A percentile compares a stretch with the other conserved stretches of the same genome.
These are phyloP conservation scores for Sitta europaea DNA, from an alignment of 2,113 vertebrate species.

Conservation along the genomic window DNA sequence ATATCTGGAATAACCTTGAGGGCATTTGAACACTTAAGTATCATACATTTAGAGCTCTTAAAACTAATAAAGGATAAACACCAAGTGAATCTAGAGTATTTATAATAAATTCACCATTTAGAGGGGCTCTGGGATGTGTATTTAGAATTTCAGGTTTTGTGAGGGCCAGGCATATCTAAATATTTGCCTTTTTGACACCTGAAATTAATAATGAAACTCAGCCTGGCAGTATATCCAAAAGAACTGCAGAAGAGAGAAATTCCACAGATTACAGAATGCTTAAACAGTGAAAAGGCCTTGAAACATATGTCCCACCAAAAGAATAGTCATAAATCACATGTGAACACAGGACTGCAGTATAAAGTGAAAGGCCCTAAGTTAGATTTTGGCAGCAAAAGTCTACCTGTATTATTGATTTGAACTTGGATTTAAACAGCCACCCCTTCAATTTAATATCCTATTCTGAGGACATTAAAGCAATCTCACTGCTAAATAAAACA, in stretches of 20 bases:
- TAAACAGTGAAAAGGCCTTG: constrained; percentile 52
- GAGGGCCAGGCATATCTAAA: background rate
- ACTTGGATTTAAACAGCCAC: constrained; percentile 52
- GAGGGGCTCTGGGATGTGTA: background rate
- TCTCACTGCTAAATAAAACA: constrained; percentile 66
- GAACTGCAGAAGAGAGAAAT: constrained; percentile 5
- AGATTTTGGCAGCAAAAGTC: constrained; percentile 40
- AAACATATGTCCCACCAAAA: constrained; percentile 3
- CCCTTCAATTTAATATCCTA: constrained; percentile 63
- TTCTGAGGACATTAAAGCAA: constrained; percentile 58
- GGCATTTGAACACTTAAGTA: constrained; percentile 3
- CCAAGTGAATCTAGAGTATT: background rate
- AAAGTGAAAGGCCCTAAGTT: constrained; percentile 35
- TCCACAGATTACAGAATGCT: constrained; percentile 1
- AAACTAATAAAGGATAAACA: background rate
- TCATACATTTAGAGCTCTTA: background rate
- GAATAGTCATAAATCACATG: constrained; percentile 60
- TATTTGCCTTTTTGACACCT: background rate
- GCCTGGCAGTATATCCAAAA: background rate
- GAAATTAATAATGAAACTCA: constrained; percentile 5
- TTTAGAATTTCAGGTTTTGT: background rate
- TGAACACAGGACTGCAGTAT: background rate
- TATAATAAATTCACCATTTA: background rate
- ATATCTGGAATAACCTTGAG: constrained; percentile 41
- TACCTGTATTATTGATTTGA: constrained; percentile 71